These are phyloP conservation scores for Metopia argyrocephala DNA, from an alignment of 2,888 invertebrate species.

Conservation along the genomic window DNA sequence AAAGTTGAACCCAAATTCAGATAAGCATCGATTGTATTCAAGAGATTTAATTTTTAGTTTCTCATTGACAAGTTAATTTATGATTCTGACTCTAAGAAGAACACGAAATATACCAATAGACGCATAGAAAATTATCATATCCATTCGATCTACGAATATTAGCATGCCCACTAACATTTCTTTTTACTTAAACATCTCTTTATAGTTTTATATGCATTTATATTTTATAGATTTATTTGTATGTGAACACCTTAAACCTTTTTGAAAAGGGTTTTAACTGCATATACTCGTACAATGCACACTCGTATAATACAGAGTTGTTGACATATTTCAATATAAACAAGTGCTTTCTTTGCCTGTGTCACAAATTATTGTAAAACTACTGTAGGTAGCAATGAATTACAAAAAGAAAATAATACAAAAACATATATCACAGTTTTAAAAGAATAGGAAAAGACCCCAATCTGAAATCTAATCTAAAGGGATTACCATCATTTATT, in stretches of 20 bases:
- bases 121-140: neutral
- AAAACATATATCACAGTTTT: neutral
- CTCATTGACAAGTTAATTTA: neutral
- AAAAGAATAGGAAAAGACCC: neutral
- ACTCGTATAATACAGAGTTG: neutral
- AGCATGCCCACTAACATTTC: too few relatives aligned
- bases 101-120: neutral
- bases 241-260: neutral
- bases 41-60: neutral
- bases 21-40: neutral
- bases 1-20: neutral
- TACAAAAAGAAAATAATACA: neutral
- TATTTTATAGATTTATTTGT: too few relatives aligned
- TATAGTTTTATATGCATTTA: too few relatives aligned
- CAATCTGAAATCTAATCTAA: neutral
- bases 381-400: neutral
- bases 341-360: neutral
- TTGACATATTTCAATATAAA: neutral
- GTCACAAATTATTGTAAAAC: neutral
- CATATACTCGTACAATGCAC: neutral
- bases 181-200: too few relatives aligned
- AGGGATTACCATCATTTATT: slow-evolving; percentile 19
- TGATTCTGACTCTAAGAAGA: neutral
- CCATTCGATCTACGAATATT: neutral
- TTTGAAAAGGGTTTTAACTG: neutral